Percentiles rank a stretch among this genome's conserved stretches.
These are phyloP conservation scores for Jacana jacana DNA, from an alignment of 2,113 vertebrate genomes.

Conservation along the genomic window DNA sequence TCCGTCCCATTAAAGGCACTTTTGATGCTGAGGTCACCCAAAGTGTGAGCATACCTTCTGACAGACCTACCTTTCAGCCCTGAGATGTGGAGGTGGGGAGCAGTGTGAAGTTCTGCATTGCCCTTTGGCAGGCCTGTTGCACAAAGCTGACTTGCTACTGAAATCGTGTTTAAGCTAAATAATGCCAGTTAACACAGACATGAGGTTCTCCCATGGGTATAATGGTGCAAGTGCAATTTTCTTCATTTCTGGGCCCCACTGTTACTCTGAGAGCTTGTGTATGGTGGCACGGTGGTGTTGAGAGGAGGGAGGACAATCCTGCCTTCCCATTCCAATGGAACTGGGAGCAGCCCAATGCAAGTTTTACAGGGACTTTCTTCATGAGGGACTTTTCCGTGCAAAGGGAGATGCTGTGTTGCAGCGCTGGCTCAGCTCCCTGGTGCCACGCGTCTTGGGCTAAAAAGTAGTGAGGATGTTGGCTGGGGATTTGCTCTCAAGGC, in stretches of 20 bases:
- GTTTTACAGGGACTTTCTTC: background rate
- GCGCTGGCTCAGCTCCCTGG: background rate
- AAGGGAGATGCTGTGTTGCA: background rate
- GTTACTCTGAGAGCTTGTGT: background rate
- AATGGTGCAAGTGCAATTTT: background rate
- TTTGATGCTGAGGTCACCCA: accelerated
- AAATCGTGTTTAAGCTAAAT: background rate
- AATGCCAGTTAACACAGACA: background rate
- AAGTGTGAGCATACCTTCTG: background rate
- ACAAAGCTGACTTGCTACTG: background rate
- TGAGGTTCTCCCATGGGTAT: background rate
- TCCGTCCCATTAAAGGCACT: background rate
- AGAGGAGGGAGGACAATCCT: background rate
- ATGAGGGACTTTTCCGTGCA: accelerated
- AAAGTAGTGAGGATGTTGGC: background rate
- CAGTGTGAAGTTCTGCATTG: background rate
- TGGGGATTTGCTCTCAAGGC: background rate
- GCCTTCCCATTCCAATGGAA: background rate
- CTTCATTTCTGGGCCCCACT: background rate
- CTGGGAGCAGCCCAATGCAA: background rate
- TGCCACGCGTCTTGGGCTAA: background rate
- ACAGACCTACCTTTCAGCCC: background rate
- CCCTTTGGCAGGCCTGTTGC: background rate
- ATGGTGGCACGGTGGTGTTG: background rate
- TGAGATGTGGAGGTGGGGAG: background rate